Conservation (phyloP, 2,113 vertebrate species). For the Octodon degus region DNA sequence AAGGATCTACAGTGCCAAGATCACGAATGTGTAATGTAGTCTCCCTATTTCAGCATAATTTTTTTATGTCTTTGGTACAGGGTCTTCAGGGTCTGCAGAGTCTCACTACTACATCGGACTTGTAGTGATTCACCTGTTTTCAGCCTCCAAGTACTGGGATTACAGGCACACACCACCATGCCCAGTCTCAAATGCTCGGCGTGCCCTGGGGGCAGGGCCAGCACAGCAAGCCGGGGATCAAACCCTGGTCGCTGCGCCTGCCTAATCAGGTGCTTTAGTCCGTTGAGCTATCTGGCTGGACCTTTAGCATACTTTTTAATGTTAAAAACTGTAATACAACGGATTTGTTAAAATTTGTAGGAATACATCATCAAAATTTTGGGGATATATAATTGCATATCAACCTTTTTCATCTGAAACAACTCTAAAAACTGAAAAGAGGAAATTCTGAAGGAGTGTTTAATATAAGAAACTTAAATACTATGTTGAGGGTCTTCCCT, state of each 20-base stretch:
- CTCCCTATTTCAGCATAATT: not conserved
- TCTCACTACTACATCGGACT: too few species aligned
- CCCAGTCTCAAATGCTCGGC: too few species aligned
- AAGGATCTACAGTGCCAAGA: not conserved
- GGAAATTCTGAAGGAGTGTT: not conserved
- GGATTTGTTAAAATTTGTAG: not conserved
- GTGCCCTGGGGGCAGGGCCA: too few species aligned
- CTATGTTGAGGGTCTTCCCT: not conserved
- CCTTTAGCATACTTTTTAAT: not conserved
- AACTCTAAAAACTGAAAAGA: slow-evolving; percentile 11
- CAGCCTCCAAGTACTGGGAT: too few species aligned
- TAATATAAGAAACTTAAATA: slow-evolving; percentile 54
- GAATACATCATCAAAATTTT: not conserved
- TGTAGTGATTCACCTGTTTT: too few species aligned
- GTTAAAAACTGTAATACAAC: not conserved
- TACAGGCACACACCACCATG: too few species aligned
- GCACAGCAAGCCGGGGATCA: too few species aligned
- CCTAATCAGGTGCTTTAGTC: too few species aligned
- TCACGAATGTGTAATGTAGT: not conserved
- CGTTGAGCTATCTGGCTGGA: too few species aligned
- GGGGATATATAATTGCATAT: not conserved
- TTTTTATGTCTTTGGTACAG: too few species aligned
- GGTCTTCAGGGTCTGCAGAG: too few species aligned
- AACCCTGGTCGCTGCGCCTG: too few species aligned
- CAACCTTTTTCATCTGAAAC: not conserved